Conservation (phyloP, 2,888 invertebrate genomes). For the Taphrorychus bicolor region DNA sequence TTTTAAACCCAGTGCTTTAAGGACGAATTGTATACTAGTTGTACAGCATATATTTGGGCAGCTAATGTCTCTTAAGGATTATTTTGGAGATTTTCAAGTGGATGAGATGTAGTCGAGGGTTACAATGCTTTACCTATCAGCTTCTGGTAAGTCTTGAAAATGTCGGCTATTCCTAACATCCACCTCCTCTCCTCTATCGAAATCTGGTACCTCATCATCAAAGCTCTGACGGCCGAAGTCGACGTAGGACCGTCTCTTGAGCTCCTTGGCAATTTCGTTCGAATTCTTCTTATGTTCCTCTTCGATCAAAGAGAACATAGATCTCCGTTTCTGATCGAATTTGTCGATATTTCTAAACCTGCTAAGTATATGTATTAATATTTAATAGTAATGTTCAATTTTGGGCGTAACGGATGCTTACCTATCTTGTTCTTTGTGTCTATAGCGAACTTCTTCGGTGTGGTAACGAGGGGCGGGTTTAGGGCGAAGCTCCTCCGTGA, state of each 20-base stretch:
- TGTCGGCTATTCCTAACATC: constrained; percentile 61
- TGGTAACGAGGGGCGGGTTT: constrained; percentile 54
- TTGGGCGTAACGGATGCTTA: constrained; percentile 1
- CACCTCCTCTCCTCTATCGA: constrained; percentile 22
- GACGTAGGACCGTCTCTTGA: constrained; percentile 60
- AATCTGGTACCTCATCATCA: constrained; percentile 50
- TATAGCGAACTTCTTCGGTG: constrained; percentile 51
- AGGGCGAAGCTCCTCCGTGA: constrained; percentile 47
- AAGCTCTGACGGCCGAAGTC: constrained; percentile 46
- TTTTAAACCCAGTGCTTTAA: background rate
- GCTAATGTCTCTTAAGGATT: too few species aligned
- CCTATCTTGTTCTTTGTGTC: constrained; percentile 43
- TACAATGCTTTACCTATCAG: constrained; percentile 47
- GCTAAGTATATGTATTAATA: background rate
- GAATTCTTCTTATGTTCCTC: constrained; percentile 61
- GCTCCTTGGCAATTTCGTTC: constrained; percentile 61
- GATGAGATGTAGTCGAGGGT: background rate
- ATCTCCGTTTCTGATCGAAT: constrained; percentile 57
- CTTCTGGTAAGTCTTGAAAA: constrained; percentile 54
- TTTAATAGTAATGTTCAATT: background rate
- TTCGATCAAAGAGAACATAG: constrained; percentile 59
- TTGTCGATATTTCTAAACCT: constrained; percentile 51
- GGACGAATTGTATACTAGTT: background rate
- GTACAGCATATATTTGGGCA: too few species aligned
- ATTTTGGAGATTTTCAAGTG: too few species aligned